A percentile compares a stretch with the other conserved stretches of the same genome.
Evolutionary conservation across 1,140 invertebrate species (phyloP).

Genomic region (Cataglyphis hispanica): DNA sequence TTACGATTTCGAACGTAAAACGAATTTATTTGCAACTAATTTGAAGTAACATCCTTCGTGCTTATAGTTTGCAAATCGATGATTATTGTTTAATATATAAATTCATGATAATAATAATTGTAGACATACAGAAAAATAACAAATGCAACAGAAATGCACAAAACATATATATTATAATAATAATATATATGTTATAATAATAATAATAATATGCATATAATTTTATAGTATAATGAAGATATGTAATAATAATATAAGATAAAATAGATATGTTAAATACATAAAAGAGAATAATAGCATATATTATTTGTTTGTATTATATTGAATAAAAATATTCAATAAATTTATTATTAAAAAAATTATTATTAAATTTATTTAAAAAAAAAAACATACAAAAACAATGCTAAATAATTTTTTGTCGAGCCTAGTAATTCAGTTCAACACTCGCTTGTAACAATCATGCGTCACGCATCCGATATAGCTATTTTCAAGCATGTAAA

Average conservation of each 20-base stretch:
- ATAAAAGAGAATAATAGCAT: background rate
- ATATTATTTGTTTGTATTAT: background rate
- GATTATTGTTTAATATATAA: constrained; percentile 28
- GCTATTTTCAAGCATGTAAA: constrained; percentile 21
- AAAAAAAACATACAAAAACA: background rate
- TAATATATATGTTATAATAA: constrained; percentile 25
- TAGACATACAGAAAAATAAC: background rate
- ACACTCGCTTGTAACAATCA: constrained; percentile 27
- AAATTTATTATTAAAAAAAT: background rate
- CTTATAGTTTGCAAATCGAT: background rate
- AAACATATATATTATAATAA: constrained; percentile 12
- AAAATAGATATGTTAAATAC: background rate
- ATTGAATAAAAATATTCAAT: background rate
- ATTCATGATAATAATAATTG: constrained; percentile 46
- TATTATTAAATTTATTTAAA: too few species aligned
- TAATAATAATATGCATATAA: background rate
- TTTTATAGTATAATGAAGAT: constrained; percentile 6
- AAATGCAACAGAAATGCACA: too few species aligned
- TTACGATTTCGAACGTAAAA: constrained; percentile 11
- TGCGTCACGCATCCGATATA: constrained; percentile 21
- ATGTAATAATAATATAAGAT: constrained; percentile 2
- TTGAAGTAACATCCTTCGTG: constrained; percentile 33
- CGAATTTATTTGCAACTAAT: constrained; percentile 34
- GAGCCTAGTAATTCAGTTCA: background rate
- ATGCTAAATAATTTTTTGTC: constrained; percentile 26